A percentile compares a stretch with the other conserved stretches of the same genome.
These are phyloP conservation scores for Drosophila paranaensis DNA, from an alignment of 2,888 invertebrate genomes.

Conservation along the genomic window DNA sequence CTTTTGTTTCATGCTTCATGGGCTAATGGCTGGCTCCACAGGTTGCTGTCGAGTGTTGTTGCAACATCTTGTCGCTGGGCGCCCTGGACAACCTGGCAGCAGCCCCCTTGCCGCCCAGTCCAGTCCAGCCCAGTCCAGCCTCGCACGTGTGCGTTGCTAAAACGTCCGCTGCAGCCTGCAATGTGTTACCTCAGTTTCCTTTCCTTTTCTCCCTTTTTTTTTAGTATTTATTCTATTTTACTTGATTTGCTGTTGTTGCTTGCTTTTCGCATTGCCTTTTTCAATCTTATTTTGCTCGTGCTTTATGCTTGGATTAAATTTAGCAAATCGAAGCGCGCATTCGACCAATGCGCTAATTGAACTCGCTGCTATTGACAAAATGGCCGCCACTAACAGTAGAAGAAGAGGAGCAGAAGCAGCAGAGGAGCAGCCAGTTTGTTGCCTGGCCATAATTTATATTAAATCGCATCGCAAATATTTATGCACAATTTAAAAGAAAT, in stretches of 20 bases:
- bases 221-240: constrained; percentile 32
- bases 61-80: constrained; percentile 76
- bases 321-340: constrained; percentile 74
- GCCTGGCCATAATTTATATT: constrained; percentile 60
- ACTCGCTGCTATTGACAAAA: constrained; percentile 35
- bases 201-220: not conserved
- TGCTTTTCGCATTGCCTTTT: constrained; percentile 19
- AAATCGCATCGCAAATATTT: constrained; percentile 64
- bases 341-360: constrained; percentile 71
- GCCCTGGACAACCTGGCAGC: constrained; percentile 51
- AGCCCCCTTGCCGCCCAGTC: constrained; percentile 4
- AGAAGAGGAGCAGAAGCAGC: too few species aligned
- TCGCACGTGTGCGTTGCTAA: constrained; percentile 78
- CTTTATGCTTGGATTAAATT: constrained; percentile 79
- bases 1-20: constrained; percentile 78
- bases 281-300: constrained; percentile 44
- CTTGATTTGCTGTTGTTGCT: constrained; percentile 16
- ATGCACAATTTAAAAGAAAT: constrained; percentile 27
- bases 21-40: constrained; percentile 74
- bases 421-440: constrained; percentile 38
- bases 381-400: not conserved
- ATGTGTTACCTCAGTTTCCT: too few species aligned
- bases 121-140: too few species aligned
- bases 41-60: constrained; percentile 76
- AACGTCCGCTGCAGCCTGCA: constrained; percentile 65